Conservation (phyloP, 2,888 invertebrate genomes). For the Cephus runcator region DNA sequence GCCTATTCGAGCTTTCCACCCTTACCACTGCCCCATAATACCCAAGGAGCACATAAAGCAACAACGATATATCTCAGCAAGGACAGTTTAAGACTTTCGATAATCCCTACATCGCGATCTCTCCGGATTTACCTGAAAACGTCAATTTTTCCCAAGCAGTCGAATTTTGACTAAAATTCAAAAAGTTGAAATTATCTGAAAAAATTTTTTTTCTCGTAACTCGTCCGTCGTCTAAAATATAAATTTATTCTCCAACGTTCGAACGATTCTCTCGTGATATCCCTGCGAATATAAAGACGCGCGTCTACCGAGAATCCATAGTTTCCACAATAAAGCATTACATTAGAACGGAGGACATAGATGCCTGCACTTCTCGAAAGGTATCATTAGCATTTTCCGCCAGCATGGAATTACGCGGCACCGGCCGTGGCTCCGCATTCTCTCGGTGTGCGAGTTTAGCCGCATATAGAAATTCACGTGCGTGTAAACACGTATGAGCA, state of each 20-base stretch:
- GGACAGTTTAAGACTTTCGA: neutral
- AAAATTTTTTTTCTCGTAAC: neutral
- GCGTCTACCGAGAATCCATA: neutral
- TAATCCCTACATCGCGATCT: neutral
- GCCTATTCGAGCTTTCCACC: neutral
- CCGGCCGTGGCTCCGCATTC: neutral
- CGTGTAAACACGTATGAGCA: neutral
- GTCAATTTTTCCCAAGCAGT: neutral
- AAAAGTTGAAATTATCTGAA: neutral
- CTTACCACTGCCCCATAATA: neutral
- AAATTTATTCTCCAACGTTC: neutral
- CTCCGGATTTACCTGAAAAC: neutral
- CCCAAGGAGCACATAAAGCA: neutral
- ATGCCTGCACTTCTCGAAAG: conserved; percentile 3
- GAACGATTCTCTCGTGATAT: neutral
- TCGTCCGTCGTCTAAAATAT: neutral
- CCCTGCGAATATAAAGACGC: neutral
- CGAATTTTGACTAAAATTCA: neutral
- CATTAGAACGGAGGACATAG: neutral
- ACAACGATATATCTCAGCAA: neutral
- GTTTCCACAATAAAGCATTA: neutral
- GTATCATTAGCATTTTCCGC: conserved; percentile 10
- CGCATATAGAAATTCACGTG: neutral
- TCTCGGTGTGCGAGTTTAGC: neutral
- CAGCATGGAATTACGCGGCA: conserved; percentile 3